Percentiles rank a stretch among this genome's conserved stretches.
Conservation (phyloP, 2,797 vertebrate genomes). For the Pristis pectinata region DNA sequence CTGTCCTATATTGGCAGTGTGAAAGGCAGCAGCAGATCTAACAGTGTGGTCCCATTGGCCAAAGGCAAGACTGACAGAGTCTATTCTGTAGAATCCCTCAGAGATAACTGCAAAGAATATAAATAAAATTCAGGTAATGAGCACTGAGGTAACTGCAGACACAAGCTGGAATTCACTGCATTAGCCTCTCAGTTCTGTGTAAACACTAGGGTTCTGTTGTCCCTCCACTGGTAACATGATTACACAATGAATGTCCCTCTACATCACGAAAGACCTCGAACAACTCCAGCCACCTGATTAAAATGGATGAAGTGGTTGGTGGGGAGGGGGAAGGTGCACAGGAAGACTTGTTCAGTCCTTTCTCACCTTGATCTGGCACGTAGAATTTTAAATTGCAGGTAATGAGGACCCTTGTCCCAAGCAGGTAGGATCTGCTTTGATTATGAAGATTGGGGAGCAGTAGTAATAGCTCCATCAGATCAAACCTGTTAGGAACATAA, state of each 20-base stretch:
- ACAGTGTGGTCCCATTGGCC: background rate
- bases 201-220: background rate
- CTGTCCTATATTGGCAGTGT: background rate
- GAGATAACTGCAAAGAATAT: background rate
- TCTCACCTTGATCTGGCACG: background rate
- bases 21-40: background rate
- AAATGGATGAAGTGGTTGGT: background rate
- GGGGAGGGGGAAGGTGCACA: no score
- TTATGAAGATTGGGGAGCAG: background rate
- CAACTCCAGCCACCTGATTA: background rate
- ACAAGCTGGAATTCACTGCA: background rate
- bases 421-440: background rate
- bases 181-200: background rate
- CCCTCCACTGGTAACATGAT: background rate
- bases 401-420: background rate
- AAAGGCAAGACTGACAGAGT: background rate
- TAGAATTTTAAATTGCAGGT: background rate
- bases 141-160: background rate
- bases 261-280: background rate
- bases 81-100: background rate
- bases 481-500: background rate
- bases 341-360: background rate
- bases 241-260: background rate
- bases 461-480: background rate
- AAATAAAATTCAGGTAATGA: background rate